Base-by-base conservation (phyloP, 1,140 invertebrate genomes). In the Himalopsyche phryganea region DNA sequence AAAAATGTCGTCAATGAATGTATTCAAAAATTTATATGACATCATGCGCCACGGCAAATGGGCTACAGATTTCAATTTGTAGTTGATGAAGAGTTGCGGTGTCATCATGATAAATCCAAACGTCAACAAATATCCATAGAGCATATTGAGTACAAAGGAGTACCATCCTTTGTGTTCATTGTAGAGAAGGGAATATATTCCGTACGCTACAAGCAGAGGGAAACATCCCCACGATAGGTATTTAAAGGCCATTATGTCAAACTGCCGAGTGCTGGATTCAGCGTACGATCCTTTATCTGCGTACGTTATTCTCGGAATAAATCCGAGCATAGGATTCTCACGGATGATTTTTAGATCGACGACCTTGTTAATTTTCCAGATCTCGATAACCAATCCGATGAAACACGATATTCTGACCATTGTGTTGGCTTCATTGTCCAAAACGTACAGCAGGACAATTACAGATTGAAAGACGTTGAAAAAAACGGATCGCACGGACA, bases 21-120 rank as follows among this genome's bases (percentile, higher is more conserved):
- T 99, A 73, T 99, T 99, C n/a, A 99, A 83, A 71, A 97, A 98
- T 82, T 99, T 99, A 70, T 99, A 99, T 10, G 95, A 96, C 83
- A 99, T 87, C 96, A 98, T 99, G 50, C 97, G 82, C 96, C 97
- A 99, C 2, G 97, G 97, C 58, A 99, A 79, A 81, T 99, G 97
- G 7, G 97, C 97, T 0, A 99, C 96, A 14, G 96, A 98, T 72
- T 99, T 98, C 41, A 99, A 72, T 78, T 99, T 99, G 73, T 99
- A 99, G 75, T 99, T 99, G 58, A 99, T 99, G 69, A 99, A 99
- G 41, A 99, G 74, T 72, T 98, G 96, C 6, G 97, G 96, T 4
- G 96, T 99, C 97, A 99, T 99, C 93, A 98, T 96, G 47, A 99
- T 99, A 69, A 99, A 99, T 50, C 97, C 98, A 77, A 99, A 99